phyloP scores from a whole-genome alignment of 2,888 invertebrate genomes.

The Timandra comae region DNA sequence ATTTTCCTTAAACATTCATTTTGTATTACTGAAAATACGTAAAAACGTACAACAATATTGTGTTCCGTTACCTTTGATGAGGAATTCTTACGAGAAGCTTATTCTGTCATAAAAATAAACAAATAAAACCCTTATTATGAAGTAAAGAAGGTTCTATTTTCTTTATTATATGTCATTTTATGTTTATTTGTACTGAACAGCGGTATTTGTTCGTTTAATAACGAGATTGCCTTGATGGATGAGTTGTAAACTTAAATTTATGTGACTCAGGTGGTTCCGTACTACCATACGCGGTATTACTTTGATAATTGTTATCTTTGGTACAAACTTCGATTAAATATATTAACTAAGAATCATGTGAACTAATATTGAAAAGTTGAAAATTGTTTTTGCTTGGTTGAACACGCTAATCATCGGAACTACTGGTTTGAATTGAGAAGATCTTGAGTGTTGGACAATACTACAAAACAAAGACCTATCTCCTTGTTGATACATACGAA shows the following conservation, averaged over 20 bases:
- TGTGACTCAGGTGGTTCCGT: slow-evolving; percentile 19
- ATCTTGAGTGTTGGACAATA: too few relatives aligned
- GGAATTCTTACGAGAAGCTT: slow-evolving; percentile 24
- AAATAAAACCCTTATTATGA: slow-evolving; percentile 16
- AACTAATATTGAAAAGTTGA: too few relatives aligned
- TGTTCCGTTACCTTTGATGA: slow-evolving; percentile 23
- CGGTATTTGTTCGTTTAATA: slow-evolving; percentile 22
- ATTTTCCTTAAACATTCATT: too few relatives aligned
- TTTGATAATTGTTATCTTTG: slow-evolving; percentile 18
- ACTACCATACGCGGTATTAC: slow-evolving; percentile 16
- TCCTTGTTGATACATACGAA: too few relatives aligned
- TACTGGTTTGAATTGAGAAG: too few relatives aligned
- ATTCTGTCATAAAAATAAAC: slow-evolving; percentile 22
- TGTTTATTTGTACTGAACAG: slow-evolving; percentile 13
- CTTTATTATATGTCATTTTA: slow-evolving; percentile 10
- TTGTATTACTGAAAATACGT: too few relatives aligned
- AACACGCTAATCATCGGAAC: too few relatives aligned
- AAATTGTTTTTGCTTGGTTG: too few relatives aligned
- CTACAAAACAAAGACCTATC: too few relatives aligned
- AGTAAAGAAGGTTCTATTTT: slow-evolving; percentile 14
- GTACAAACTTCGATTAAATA: too few relatives aligned
- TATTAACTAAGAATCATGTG: too few relatives aligned
- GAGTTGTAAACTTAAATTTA: slow-evolving; percentile 21
- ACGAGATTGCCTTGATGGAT: slow-evolving; percentile 24
- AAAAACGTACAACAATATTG: slow-evolving; percentile 14